Evolutionary conservation across 2,113 vertebrate genomes (phyloP), one percentile per base, ranked within the genome.

Genomic region (Pterophyllum scalare): DNA sequence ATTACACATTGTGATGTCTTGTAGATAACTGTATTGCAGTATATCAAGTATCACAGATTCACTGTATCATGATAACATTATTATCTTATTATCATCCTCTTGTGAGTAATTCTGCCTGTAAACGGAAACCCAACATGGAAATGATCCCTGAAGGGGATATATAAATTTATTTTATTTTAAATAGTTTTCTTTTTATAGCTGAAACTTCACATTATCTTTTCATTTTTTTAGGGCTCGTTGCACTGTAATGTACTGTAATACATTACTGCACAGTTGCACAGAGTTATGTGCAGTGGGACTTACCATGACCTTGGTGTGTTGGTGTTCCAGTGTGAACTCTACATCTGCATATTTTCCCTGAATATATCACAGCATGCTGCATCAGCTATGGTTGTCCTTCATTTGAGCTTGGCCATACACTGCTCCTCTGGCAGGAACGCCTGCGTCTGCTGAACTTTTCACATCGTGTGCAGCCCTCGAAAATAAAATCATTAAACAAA

Each of bases 371-470:
- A 79, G 28, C 46, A 46, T 86, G 8, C 85, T 35, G 38, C 60
- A 74, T 81, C 88, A 72, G 78, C 72, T 35, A 33, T 61, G 80
- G 24, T 72, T 64, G 87, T 89, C 88, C 91, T 90, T 91, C 65
- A 31, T 75, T 77, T 89, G 83, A 91, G 90, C 75, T 84, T 88
- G 85, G 88, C 88, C 88, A 85, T 84, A 12, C 52, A 19, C 81
- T 22, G 65, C 64, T 80, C 10, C 79, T 81, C 83, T 90, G 89
- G 87, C 92, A 88, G 80, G 13, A 80, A 77, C n/a, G 43, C 61
- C 2, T 54, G 60, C 57, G 79, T 88, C 87, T 89, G 87, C 84
- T 90, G 90, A 94, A 92, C 93, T 88, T 87, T 91, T 93, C 90
- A 85, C 90, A 80, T 83, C 77, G 7, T 33, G 12, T 31, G 3